Conservation (phyloP, 2,113 vertebrate species). For the Copsychus sechellarum region DNA sequence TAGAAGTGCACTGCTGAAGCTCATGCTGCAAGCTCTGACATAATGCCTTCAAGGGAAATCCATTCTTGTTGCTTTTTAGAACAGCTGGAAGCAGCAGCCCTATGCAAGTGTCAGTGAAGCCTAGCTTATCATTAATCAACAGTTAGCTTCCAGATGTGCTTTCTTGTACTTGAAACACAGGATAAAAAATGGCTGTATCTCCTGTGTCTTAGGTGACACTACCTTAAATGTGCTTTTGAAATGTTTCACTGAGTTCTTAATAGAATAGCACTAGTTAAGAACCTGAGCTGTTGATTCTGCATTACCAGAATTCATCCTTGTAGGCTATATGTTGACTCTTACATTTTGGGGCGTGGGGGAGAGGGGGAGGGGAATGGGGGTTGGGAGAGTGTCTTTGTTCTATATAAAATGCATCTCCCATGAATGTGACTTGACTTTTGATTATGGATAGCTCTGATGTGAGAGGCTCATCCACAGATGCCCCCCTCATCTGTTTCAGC, state of each 20-base stretch:
- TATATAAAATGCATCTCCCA: background rate
- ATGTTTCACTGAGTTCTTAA: background rate
- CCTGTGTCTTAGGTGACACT: background rate
- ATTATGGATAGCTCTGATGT: background rate
- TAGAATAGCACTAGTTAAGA: background rate
- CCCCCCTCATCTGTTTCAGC: background rate
- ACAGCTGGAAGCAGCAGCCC: background rate
- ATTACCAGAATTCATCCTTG: background rate
- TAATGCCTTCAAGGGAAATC: background rate
- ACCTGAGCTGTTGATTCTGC: background rate
- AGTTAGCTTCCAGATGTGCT: background rate
- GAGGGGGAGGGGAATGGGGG: accelerated
- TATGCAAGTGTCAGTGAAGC: background rate
- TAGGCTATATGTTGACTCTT: background rate
- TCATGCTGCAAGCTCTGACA: background rate
- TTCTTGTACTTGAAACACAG: background rate
- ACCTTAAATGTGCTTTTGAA: background rate
- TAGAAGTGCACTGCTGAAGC: background rate
- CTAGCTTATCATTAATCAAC: background rate
- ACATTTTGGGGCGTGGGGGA: accelerated
- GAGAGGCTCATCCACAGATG: background rate
- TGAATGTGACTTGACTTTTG: background rate
- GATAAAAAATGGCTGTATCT: background rate
- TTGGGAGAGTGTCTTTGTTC: background rate
- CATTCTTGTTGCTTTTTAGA: background rate